Base-by-base conservation (phyloP, 2,797 vertebrate species). In the Zenarchopterus dispar region DNA sequence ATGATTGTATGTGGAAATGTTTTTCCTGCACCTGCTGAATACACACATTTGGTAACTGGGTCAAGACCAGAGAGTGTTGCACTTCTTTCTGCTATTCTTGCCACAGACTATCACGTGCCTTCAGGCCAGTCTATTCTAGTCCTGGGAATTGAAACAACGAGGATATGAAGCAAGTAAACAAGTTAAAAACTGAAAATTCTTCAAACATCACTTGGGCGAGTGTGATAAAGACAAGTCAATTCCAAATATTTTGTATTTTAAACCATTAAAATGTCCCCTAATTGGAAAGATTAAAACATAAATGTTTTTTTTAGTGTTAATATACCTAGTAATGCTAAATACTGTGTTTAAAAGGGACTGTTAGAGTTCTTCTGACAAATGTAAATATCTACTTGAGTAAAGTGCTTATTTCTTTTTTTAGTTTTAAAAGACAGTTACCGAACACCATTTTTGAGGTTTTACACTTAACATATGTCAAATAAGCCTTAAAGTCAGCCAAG, bases 41-140 rank as follows among this genome's bases (percentile, higher is more conserved):
- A 73, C 56, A 87, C 85, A 85, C 42, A 62, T 88, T 84, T 82
- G 78, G 76, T 84, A 91, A 91, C 43, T 92, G 86, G 89, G 89
- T 89, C 91, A 89, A 83, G 79, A 89, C 87, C 82, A 76, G 67
- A 64, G 81, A 85, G 78, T 80, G 80, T 86, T 81, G 80, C 73
- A 82, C 82, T 78, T 85, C 82, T 87, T 85, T 81, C 73, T 67
- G 77, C 85, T 93, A 91, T 91, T 93, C 75, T 75, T 88, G 74
- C 77, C 67, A 75, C 83, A 80, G 80, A 87, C 82, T 73, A 78
- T 85, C 56, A 66, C 56, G 18, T 83, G 86, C 65, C 73, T 51
- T 80, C 56, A 4, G 82, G 67, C 71, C 41, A 31, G 59, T 75
- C 84, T 91, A 87, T 88, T 91, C 73, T 79, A 15, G 77, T 80